phyloP scores from a whole-genome alignment of 2,797 vertebrate genomes.

The Brachymystax lenok region DNA sequence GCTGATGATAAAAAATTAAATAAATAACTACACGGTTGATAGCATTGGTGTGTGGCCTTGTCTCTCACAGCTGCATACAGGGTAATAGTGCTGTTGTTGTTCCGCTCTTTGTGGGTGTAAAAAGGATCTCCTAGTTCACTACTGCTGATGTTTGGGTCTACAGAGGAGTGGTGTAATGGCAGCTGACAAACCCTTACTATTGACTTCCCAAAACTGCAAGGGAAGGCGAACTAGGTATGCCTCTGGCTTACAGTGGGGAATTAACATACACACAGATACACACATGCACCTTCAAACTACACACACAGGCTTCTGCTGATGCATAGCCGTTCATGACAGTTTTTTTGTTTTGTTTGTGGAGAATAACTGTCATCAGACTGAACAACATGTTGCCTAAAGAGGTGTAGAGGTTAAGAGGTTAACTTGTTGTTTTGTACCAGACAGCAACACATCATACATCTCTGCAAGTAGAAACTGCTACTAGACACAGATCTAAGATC shows the following conservation, averaged over 20 bases:
- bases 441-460: no score
- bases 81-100: background rate
- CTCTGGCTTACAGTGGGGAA: conserved; percentile 55
- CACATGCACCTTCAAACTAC: background rate
- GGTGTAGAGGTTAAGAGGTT: no score
- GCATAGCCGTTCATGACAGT: background rate
- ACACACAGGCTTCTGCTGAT: conserved; percentile 2
- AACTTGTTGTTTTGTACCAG: no score
- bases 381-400: no score
- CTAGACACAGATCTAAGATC: background rate
- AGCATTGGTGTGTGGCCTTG: background rate
- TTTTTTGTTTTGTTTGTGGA: background rate
- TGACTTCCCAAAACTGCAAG: conserved; percentile 54
- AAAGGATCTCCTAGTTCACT: background rate
- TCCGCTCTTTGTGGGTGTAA: no score
- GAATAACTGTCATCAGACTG: background rate
- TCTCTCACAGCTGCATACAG: background rate
- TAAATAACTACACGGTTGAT: background rate
- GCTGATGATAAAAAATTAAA: background rate
- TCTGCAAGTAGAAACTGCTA: no score
- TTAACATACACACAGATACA: conserved; percentile 2
- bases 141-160: background rate
- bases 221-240: conserved; percentile 64
- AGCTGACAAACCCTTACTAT: background rate
- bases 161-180: background rate